A percentile compares a stretch with the other conserved stretches of the same genome.
Conservation (phyloP, 2,113 vertebrate genomes). For the Alethe diademata region DNA sequence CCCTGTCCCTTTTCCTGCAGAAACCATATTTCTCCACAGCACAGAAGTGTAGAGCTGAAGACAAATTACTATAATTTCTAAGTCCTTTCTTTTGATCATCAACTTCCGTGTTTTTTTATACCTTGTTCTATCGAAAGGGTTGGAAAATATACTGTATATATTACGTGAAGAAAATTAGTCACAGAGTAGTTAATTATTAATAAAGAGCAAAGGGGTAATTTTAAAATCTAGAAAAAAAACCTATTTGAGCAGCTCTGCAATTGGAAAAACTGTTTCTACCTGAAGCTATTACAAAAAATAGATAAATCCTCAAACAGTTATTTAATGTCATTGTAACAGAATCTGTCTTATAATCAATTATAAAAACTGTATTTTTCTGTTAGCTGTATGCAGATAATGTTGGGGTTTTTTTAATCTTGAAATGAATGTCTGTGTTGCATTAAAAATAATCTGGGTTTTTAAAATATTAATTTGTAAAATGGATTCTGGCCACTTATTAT, state of each 20-base stretch:
- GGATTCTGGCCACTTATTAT: neutral
- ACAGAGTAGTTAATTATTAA: neutral
- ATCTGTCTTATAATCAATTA: neutral
- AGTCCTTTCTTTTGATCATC: neutral
- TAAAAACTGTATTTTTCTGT: neutral
- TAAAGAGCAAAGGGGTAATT: neutral
- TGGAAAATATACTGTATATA: neutral
- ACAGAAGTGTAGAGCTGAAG: neutral
- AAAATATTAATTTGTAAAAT: neutral
- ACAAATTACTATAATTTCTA: neutral
- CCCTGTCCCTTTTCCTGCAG: neutral
- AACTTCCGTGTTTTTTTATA: neutral
- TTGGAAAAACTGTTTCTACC: neutral
- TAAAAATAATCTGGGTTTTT: neutral
- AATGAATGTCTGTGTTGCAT: neutral
- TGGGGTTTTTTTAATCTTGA: neutral
- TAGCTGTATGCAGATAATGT: neutral
- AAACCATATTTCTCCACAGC: neutral
- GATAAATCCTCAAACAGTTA: neutral
- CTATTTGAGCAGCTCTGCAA: neutral
- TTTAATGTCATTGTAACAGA: neutral
- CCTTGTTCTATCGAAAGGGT: neutral
- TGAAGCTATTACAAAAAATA: neutral
- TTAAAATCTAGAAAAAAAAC: neutral
- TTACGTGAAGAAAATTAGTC: neutral